Conservation (phyloP, 2,113 vertebrate genomes). For the Coregonus clupeaformis region DNA sequence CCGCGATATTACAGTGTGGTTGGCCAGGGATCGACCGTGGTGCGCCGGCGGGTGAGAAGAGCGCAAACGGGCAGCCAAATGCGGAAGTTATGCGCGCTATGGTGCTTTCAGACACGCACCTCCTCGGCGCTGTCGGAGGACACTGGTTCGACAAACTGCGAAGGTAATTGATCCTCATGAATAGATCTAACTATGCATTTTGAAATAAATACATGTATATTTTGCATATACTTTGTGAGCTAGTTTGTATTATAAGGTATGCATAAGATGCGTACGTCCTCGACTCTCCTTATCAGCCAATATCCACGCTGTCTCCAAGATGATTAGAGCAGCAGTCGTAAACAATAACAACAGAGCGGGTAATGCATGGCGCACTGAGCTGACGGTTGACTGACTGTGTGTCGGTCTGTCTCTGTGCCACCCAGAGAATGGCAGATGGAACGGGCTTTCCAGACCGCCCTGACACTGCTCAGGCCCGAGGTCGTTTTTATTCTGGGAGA, state of each 20-base stretch:
- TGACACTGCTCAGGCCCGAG: conserved; percentile 88
- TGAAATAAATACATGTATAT: background rate
- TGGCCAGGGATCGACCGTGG: conserved; percentile 77
- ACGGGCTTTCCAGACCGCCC: conserved; percentile 91
- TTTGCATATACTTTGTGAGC: no score
- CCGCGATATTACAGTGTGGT: conserved; percentile 81
- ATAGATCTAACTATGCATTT: background rate
- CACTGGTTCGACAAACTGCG: conserved; percentile 96
- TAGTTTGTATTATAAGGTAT: background rate
- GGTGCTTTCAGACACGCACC: conserved; percentile 91
- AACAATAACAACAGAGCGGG: conserved; percentile 26
- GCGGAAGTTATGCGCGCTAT: conserved; percentile 79
- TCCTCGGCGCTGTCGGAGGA: conserved; percentile 89
- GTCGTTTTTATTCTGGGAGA: conserved; percentile 93
- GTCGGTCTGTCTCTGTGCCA: conserved; percentile 30
- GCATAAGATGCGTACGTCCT: background rate
- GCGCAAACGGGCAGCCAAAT: conserved; percentile 30
- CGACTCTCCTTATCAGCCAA: background rate
- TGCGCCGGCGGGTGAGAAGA: conserved; percentile 37
- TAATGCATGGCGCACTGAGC: background rate
- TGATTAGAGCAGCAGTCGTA: background rate
- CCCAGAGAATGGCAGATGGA: conserved; percentile 99
- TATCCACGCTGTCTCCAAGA: background rate
- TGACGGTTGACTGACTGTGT: background rate
- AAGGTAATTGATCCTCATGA: conserved; percentile 71